Base-by-base conservation (phyloP, 1,140 invertebrate species). In the Zaprionus davidi region DNA sequence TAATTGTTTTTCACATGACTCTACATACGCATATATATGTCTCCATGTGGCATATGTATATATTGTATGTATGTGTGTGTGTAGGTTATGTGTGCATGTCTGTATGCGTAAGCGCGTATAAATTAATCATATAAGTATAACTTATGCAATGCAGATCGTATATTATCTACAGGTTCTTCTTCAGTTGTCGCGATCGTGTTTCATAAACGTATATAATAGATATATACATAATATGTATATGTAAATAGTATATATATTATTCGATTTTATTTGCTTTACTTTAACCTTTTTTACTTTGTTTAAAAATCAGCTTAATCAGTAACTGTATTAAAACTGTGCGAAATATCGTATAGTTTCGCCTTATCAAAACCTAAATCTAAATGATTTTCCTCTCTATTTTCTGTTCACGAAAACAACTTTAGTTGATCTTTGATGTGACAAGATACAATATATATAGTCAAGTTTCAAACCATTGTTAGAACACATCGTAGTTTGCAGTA, bases 401-500 rank as follows among this genome's bases (percentile, higher is more conserved):
- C 41, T 46, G n/a, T 46, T 46, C 69, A 85, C 55, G 73, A 75
- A 73, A 75, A 59, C 57, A 82, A 71, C 63, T 76, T 71, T 63
- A 73, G 67, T 85, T 70, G 66, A 81, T 81, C 78, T 84, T 75
- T 55, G 82, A 86, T 78, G 71, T 82, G 75, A 79, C 78, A 74
- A 76, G 69, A 85, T 60, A 78, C 55, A 63, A 58, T 36, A 53
- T 36, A 53, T 81, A 72, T 68, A 88, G 83, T 83, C 84, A 82
- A 72, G 57, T 80, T 88, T 88, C 63, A 88, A 87, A 80, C 84
- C 84, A 75, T 78, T 68, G 73, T 80, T 76, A 87, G 83, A 87
- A 87, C 83, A 87, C 83, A 87, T 87, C 67, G 80, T 83, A 88
- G 84, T 83, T 88, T 80, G 77, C 80, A 87, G 81, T 87, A 70